Evolutionary conservation across 2,888 invertebrate genomes (phyloP).

Genomic region (Melanophora roralis): DNA sequence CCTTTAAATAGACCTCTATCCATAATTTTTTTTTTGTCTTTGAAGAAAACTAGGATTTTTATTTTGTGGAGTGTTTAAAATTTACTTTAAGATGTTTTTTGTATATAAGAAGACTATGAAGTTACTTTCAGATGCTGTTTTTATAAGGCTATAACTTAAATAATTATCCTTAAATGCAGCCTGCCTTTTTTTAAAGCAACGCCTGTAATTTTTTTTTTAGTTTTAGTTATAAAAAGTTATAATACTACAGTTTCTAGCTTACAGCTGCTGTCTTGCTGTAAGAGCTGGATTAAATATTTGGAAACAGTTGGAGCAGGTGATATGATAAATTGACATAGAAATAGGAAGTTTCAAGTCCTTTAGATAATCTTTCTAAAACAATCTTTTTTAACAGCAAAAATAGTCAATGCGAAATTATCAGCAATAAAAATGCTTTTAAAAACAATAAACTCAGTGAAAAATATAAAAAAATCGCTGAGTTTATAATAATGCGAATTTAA

Average conservation of each 20-base stretch:
- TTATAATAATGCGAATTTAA: too few relatives aligned
- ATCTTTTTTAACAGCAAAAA: too few relatives aligned
- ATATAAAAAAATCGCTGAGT: too few relatives aligned
- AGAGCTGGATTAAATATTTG: neutral
- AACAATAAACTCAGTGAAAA: too few relatives aligned
- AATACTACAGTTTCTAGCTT: neutral
- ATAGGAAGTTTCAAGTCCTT: too few relatives aligned
- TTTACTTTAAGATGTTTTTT: neutral
- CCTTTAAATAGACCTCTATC: too few relatives aligned
- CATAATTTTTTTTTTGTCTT: neutral
- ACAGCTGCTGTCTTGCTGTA: slow-evolving; percentile 15
- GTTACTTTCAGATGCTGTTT: neutral
- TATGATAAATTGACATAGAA: neutral
- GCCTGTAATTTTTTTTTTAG: slow-evolving; percentile 14
- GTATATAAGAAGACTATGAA: neutral
- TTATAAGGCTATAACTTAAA: neutral
- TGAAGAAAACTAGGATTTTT: neutral
- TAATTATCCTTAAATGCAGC: neutral
- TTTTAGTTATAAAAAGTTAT: neutral
- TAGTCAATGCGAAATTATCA: too few relatives aligned
- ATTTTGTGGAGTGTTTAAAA: neutral
- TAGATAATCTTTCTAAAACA: too few relatives aligned
- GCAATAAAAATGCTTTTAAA: too few relatives aligned
- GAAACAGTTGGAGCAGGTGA: slow-evolving; percentile 34
- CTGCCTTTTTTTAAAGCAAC: slow-evolving; percentile 3